phyloP scores from a whole-genome alignment of 2,113 vertebrate species.

The Sisor rabdophorus region DNA sequence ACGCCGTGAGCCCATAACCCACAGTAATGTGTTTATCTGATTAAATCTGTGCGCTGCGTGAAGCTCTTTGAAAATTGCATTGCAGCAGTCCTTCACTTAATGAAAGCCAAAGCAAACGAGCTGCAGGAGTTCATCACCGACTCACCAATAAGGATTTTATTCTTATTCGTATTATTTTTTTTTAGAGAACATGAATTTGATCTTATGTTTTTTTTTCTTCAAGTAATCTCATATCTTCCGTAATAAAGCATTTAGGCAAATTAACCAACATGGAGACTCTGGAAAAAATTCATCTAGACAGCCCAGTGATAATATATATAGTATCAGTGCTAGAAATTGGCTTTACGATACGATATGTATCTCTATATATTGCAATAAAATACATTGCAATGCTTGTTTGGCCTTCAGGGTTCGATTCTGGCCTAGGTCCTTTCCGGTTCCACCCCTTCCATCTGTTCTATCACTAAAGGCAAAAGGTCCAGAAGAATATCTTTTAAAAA shows the following conservation, averaged over 20 bases:
- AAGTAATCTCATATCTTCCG: background rate
- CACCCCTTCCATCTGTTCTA: too few relatives aligned
- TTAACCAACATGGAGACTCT: background rate
- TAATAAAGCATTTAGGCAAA: constrained; percentile 12
- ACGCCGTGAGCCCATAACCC: constrained; percentile 28
- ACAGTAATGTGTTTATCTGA: constrained; percentile 51
- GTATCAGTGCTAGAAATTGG: too few relatives aligned
- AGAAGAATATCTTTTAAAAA: too few relatives aligned
- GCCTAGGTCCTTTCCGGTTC: too few relatives aligned
- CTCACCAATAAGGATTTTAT: constrained; percentile 35
- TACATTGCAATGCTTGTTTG: too few relatives aligned
- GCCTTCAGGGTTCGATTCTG: too few relatives aligned
- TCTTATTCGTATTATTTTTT: constrained; percentile 24
- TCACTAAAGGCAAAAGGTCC: too few relatives aligned
- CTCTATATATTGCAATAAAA: too few relatives aligned
- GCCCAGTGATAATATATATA: background rate
- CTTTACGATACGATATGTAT: too few relatives aligned
- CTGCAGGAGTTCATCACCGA: constrained; percentile 40
- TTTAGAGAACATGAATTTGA: constrained; percentile 31
- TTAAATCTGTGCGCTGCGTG: constrained; percentile 44
- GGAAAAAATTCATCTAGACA: background rate
- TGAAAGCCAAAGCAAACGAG: constrained; percentile 46
- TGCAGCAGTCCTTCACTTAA: constrained; percentile 44
- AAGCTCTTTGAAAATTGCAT: constrained; percentile 44
- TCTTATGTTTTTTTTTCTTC: constrained; percentile 23